Evolutionary conservation across 2,797 vertebrate genomes (phyloP).

Genomic region (Phoxinus dragarum): DNA sequence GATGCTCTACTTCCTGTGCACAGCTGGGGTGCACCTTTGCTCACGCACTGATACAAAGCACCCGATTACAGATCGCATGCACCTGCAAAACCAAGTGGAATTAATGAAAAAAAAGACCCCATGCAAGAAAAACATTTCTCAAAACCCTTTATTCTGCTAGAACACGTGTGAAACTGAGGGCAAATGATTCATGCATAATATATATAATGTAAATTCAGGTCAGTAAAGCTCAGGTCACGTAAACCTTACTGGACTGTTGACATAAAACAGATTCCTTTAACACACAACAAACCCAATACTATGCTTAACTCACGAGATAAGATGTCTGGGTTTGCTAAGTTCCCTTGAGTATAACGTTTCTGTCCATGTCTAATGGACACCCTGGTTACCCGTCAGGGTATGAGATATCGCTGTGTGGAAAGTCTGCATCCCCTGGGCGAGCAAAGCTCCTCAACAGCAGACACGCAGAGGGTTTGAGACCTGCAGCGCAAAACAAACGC

Average conservation of each 20-base stretch:
- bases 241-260: background rate
- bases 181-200: too few species aligned
- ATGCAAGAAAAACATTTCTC: background rate
- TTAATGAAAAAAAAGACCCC: background rate
- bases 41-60: constrained; percentile 67
- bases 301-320: constrained; percentile 15
- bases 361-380: constrained; percentile 48
- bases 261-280: constrained; percentile 40
- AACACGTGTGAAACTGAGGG: too few species aligned
- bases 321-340: constrained; percentile 42
- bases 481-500: constrained; percentile 3
- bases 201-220: too few species aligned
- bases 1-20: constrained; percentile 52
- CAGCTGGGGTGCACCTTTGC: constrained; percentile 46
- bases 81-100: constrained; percentile 54
- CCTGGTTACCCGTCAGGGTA: constrained; percentile 50
- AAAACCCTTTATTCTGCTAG: constrained; percentile 18
- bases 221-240: too few species aligned
- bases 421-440: constrained; percentile 51
- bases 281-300: constrained; percentile 40
- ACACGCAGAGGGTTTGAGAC: constrained; percentile 44
- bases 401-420: constrained; percentile 48
- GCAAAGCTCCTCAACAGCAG: constrained; percentile 41
- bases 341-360: constrained; percentile 56
- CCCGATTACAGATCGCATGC: constrained; percentile 67